Conservation (phyloP, 2,888 invertebrate genomes). For the Nemurella pictetii region DNA sequence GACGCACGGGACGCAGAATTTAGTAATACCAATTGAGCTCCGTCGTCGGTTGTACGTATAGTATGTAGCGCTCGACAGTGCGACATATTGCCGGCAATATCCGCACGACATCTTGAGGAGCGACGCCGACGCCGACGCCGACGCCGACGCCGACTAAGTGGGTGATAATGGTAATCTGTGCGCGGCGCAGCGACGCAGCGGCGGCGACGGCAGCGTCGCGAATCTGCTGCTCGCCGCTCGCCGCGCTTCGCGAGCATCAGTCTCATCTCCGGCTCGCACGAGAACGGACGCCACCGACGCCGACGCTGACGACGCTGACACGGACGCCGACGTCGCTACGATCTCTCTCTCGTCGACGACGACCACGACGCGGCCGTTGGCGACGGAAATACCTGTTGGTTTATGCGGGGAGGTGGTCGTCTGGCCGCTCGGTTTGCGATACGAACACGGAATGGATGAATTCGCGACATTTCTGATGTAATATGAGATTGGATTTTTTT, state of each 20-base stretch:
- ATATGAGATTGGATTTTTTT: neutral
- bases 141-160: neutral
- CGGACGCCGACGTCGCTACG: neutral
- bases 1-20: too few relatives aligned
- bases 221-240: neutral
- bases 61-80: too few relatives aligned
- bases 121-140: neutral
- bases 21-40: too few relatives aligned
- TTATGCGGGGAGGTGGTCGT: too few relatives aligned
- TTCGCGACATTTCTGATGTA: too few relatives aligned
- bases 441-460: too few relatives aligned
- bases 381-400: neutral
- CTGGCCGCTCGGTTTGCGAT: too few relatives aligned
- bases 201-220: neutral
- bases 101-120: too few relatives aligned
- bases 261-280: neutral
- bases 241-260: neutral
- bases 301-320: neutral
- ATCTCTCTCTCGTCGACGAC: neutral
- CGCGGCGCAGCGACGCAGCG: neutral
- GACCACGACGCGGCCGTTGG: neutral
- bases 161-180: neutral
- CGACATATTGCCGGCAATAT: too few relatives aligned
- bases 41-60: too few relatives aligned
- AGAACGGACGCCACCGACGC: neutral